phyloP scores from a whole-genome alignment of 2,888 invertebrate species.

The Drosophila vallismaia region DNA sequence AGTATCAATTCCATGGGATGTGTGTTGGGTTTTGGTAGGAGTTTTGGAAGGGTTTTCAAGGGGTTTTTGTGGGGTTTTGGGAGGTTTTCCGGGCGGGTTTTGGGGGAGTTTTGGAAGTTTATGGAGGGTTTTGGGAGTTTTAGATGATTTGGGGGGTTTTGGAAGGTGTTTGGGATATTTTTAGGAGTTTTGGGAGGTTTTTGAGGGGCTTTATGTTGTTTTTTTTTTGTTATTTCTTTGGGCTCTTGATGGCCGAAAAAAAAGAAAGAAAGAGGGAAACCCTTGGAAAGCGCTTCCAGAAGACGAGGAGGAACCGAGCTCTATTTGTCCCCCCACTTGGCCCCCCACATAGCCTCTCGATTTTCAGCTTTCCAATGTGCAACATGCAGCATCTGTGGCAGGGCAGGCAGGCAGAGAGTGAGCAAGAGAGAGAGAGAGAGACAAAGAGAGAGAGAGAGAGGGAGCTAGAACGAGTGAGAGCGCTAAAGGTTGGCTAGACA shows the following conservation, averaged over 20 bases:
- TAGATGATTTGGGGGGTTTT: too few relatives aligned
- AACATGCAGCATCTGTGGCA: slow-evolving; percentile 38
- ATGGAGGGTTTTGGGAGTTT: too few relatives aligned
- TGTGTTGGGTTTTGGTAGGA: too few relatives aligned
- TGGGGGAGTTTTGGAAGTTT: too few relatives aligned
- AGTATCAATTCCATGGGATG: too few relatives aligned
- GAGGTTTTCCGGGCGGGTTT: too few relatives aligned
- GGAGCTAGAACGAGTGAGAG: neutral
- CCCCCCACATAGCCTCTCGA: slow-evolving; percentile 20
- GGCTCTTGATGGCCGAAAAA: slow-evolving; percentile 4
- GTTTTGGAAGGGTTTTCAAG: too few relatives aligned
- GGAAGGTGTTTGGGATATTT: too few relatives aligned
- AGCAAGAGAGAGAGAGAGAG: neutral
- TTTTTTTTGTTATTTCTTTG: neutral
- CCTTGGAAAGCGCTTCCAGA: neutral
- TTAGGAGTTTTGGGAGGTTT: too few relatives aligned
- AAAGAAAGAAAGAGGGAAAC: slow-evolving; percentile 6
- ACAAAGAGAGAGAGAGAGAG: neutral
- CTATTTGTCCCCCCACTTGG: slow-evolving; percentile 20
- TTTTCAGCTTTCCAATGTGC: slow-evolving; percentile 66
- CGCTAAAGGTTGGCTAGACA: too few relatives aligned
- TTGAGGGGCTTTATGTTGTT: neutral
- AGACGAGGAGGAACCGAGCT: neutral
- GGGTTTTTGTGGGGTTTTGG: too few relatives aligned
- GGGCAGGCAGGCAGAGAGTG: neutral